A percentile compares a stretch with the other conserved stretches of the same genome.
phyloP scores from a whole-genome alignment of 2,888 invertebrate genomes.

The Lasioglossum calceatum region DNA sequence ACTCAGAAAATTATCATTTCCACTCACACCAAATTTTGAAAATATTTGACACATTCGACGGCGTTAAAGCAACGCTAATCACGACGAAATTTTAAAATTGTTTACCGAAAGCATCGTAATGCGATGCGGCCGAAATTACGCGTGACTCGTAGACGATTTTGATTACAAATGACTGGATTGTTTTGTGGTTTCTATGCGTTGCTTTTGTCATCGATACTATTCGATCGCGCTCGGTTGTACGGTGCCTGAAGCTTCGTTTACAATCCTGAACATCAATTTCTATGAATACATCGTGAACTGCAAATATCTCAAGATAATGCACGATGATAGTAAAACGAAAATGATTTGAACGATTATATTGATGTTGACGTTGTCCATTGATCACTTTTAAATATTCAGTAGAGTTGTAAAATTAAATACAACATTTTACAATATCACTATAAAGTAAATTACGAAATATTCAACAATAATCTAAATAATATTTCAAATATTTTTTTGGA shows the following conservation, averaged over 20 bases:
- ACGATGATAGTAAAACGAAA: neutral
- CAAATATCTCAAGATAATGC: neutral
- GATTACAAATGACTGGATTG: conserved; percentile 15
- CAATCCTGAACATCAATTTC: neutral
- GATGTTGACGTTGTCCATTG: neutral
- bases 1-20: neutral
- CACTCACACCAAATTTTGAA: conserved; percentile 20
- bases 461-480: no score
- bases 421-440: neutral
- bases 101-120: conserved; percentile 37
- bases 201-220: neutral
- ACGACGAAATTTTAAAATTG: conserved; percentile 35
- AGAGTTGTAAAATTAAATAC: neutral
- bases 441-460: neutral
- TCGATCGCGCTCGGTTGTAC: conserved; percentile 7
- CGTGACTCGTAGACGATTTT: neutral
- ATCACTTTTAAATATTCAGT: neutral
- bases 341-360: neutral
- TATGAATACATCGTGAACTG: neutral
- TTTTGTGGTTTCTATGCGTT: conserved; percentile 31
- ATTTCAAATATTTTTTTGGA: no score
- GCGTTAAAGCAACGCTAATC: neutral
- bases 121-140: neutral
- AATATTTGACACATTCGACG: neutral
- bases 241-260: neutral